phyloP scores from a whole-genome alignment of 2,797 vertebrate genomes.

The Phalloptychus januarius region DNA sequence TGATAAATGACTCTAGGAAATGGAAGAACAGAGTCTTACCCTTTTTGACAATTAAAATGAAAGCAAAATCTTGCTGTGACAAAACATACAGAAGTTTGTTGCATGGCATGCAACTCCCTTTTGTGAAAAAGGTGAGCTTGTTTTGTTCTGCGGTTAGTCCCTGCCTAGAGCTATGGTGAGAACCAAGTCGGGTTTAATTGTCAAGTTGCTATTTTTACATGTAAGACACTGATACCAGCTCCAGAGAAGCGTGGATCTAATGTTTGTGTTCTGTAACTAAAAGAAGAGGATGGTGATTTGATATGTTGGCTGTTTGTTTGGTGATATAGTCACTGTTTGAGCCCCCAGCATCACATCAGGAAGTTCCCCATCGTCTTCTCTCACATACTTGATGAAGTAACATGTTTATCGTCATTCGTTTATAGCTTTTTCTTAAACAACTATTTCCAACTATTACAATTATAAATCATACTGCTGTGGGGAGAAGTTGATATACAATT shows the following conservation, averaged over 20 bases:
- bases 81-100: slow-evolving; percentile 19
- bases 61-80: background rate
- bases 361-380: slow-evolving; percentile 26
- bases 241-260: slow-evolving; percentile 53
- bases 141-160: slow-evolving; percentile 67
- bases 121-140: slow-evolving; percentile 70
- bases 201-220: slow-evolving; percentile 64
- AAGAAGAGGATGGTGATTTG: slow-evolving; percentile 57
- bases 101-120: slow-evolving; percentile 15
- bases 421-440: background rate
- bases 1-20: background rate
- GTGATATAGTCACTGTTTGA: slow-evolving; percentile 60
- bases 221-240: slow-evolving; percentile 49
- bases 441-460: background rate
- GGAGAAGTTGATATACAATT: background rate
- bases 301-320: slow-evolving; percentile 54
- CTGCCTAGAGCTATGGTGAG: slow-evolving; percentile 71
- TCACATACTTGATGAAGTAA: background rate
- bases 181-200: slow-evolving; percentile 68
- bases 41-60: slow-evolving; percentile 10
- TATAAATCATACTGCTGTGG: no score
- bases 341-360: slow-evolving; percentile 63
- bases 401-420: background rate
- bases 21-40: background rate
- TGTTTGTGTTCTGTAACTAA: slow-evolving; percentile 33